Evolutionary conservation across 2,888 invertebrate genomes (phyloP).

Genomic region (Aphrophora alni): DNA sequence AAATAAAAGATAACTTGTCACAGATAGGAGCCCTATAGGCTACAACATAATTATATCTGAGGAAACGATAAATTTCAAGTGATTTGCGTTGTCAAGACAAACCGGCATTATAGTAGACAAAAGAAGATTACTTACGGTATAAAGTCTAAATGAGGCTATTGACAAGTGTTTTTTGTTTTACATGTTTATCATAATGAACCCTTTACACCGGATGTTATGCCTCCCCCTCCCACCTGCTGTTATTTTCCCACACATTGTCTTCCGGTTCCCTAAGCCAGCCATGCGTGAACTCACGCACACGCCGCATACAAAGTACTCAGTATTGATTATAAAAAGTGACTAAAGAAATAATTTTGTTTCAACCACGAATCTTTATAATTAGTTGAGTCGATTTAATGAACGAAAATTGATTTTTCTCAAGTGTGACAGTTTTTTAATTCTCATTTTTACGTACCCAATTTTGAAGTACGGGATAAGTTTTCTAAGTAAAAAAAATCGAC

Average conservation of each 20-base stretch:
- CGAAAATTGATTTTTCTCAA: no score
- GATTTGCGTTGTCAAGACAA: not conserved
- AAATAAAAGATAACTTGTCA: no score
- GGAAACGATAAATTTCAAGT: not conserved
- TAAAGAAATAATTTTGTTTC: no score
- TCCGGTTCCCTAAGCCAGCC: not conserved
- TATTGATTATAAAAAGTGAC: no score
- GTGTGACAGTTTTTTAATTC: no score
- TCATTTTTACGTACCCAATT: no score
- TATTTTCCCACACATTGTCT: not conserved
- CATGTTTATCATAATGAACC: not conserved
- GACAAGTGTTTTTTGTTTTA: not conserved
- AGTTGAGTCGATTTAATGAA: no score
- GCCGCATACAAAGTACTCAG: not conserved
- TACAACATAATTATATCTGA: no score
- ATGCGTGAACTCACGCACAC: conserved; percentile 1
- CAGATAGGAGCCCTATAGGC: no score
- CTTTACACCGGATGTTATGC: not conserved
- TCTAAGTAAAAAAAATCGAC: no score
- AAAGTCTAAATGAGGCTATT: not conserved
- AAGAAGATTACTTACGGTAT: not conserved
- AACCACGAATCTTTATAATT: no score
- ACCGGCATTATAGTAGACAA: not conserved
- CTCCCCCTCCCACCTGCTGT: not conserved
- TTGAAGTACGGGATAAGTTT: no score